phyloP scores from a whole-genome alignment of 2,888 invertebrate genomes.

The Amblyteles armatorius region DNA sequence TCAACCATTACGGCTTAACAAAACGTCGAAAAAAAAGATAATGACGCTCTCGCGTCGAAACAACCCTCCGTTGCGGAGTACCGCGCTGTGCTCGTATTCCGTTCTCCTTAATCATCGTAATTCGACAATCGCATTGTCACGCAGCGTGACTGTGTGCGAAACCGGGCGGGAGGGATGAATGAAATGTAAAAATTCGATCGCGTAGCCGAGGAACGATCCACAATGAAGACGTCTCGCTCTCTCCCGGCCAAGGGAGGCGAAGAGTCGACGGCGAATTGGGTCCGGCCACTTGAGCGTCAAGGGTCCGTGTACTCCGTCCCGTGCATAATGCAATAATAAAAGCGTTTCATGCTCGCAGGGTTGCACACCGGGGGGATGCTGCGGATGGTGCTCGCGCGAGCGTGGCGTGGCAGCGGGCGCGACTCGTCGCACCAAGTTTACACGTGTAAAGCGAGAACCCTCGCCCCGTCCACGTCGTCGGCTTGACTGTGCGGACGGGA shows the following conservation, averaged over 20 bases:
- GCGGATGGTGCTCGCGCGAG: slow-evolving; percentile 56
- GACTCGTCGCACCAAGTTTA: slow-evolving; percentile 65
- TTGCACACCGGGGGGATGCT: slow-evolving; percentile 42
- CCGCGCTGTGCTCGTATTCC: slow-evolving; percentile 10
- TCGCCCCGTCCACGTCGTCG: slow-evolving; percentile 48
- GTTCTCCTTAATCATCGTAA: slow-evolving; percentile 59
- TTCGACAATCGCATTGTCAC: slow-evolving; percentile 58
- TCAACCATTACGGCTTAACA: too few species aligned
- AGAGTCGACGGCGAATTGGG: slow-evolving; percentile 56
- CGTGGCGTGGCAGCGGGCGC: slow-evolving; percentile 56
- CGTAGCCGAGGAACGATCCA: slow-evolving; percentile 11
- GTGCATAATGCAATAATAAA: slow-evolving; percentile 76
- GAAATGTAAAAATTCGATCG: slow-evolving; percentile 53
- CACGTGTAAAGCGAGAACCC: slow-evolving; percentile 66
- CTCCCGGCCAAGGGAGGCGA: slow-evolving; percentile 18
- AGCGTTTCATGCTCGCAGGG: slow-evolving; percentile 72
- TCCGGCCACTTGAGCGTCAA: slow-evolving; percentile 73
- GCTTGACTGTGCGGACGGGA: slow-evolving; percentile 22
- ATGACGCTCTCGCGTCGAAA: background rate
- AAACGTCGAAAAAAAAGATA: background rate
- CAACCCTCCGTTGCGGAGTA: slow-evolving; percentile 16
- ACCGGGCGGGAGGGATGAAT: slow-evolving; percentile 3
- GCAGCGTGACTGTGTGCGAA: slow-evolving; percentile 46
- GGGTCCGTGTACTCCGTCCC: slow-evolving; percentile 69
- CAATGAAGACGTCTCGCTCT: slow-evolving; percentile 39